These are phyloP conservation scores for Clarias batrachus DNA, from an alignment of 2,113 vertebrate species.

Conservation along the genomic window DNA sequence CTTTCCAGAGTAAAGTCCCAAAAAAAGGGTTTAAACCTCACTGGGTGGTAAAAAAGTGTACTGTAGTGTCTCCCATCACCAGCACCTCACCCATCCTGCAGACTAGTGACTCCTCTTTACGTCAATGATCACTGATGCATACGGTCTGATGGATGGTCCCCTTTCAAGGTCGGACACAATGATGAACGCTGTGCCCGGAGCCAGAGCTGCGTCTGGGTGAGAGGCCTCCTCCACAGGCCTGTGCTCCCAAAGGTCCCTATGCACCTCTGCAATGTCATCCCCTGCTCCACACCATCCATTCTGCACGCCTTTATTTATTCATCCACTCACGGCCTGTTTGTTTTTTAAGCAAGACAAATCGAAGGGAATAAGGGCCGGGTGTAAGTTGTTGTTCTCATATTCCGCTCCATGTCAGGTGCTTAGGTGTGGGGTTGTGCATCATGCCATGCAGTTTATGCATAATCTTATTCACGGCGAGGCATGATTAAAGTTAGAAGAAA, in stretches of 20 bases:
- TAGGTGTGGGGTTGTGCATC: conserved; percentile 69
- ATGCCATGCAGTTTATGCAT: conserved; percentile 55
- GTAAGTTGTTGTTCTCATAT: conserved; percentile 67
- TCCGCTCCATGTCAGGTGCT: conserved; percentile 69
- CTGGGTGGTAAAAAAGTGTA: conserved; percentile 46
- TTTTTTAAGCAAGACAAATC: conserved; percentile 79
- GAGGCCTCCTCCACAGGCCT: conserved; percentile 58
- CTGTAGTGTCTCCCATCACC: conserved; percentile 23
- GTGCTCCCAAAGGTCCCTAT: conserved; percentile 61
- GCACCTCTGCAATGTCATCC: conserved; percentile 27
- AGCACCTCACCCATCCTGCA: conserved; percentile 25
- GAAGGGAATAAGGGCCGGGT: conserved; percentile 73
- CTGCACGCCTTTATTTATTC: conserved; percentile 68
- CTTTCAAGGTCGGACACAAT: conserved; percentile 75
- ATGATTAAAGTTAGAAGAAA: conserved; percentile 52
- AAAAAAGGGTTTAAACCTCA: conserved; percentile 15
- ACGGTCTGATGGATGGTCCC: conserved; percentile 78
- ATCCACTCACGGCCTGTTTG: conserved; percentile 70
- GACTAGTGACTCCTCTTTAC: conserved; percentile 50
- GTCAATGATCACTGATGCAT: conserved; percentile 68
- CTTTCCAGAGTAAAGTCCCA: neutral
- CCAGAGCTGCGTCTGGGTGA: conserved; percentile 74
- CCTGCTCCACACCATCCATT: conserved; percentile 59
- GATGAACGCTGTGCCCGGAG: conserved; percentile 81
- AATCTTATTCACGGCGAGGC: conserved; percentile 32